phyloP scores from a whole-genome alignment of 2,888 invertebrate genomes.

The Julus scanicus region DNA sequence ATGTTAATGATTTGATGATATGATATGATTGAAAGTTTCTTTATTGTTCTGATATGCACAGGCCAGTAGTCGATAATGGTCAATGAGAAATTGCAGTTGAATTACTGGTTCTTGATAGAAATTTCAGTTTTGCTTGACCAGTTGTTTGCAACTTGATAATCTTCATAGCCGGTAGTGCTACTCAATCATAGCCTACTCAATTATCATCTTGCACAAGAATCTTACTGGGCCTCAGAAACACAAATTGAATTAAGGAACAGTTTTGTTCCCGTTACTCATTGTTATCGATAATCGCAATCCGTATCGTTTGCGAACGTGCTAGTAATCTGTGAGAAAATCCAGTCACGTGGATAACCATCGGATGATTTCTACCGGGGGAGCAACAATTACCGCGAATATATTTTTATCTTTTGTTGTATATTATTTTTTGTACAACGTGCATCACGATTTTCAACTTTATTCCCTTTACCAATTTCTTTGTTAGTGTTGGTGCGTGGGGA shows the following conservation, averaged over 20 bases:
- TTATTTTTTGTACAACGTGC: not conserved
- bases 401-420: not conserved
- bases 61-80: too few species aligned
- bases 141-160: too few species aligned
- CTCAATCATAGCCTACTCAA: too few species aligned
- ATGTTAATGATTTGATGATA: too few species aligned
- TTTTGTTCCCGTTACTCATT: not conserved
- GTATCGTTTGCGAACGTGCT: not conserved
- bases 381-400: not conserved
- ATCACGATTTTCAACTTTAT: not conserved
- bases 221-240: too few species aligned
- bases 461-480: not conserved
- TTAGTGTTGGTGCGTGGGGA: not conserved
- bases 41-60: too few species aligned
- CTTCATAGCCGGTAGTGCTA: too few species aligned
- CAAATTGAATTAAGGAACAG: conserved; percentile 34
- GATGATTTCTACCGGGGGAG: not conserved
- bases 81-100: too few species aligned
- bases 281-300: conserved; percentile 16
- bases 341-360: conserved; percentile 14
- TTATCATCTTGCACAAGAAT: too few species aligned
- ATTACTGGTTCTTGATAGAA: too few species aligned
- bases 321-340: not conserved
- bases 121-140: too few species aligned
- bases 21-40: too few species aligned